A percentile compares a stretch with the other conserved stretches of the same genome.
phyloP scores from a whole-genome alignment of 2,888 invertebrate species.

The Archips crataeganus region DNA sequence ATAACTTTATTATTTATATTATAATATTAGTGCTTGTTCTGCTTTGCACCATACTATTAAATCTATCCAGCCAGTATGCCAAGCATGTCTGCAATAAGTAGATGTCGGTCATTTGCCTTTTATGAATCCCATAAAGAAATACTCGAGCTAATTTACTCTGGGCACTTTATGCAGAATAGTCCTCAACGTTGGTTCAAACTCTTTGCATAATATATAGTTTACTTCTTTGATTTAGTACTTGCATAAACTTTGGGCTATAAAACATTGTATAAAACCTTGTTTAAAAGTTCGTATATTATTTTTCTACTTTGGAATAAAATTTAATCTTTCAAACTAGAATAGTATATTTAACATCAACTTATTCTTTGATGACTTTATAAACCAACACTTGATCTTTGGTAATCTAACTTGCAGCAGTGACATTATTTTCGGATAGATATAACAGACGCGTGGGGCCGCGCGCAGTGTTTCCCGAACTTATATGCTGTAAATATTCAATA shows the following conservation, averaged over 20 bases:
- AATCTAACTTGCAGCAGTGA: no score
- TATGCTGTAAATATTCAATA: no score
- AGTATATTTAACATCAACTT: no score
- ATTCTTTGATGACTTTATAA: no score
- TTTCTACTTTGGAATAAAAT: no score
- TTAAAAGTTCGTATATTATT: no score
- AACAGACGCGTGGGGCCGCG: no score
- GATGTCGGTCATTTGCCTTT: slow-evolving; percentile 23
- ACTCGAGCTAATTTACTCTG: slow-evolving; percentile 22
- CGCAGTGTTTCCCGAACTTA: no score
- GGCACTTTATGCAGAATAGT: slow-evolving; percentile 2
- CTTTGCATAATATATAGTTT: neutral
- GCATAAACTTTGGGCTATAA: neutral
- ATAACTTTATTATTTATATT: no score
- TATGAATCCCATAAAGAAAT: slow-evolving; percentile 27
- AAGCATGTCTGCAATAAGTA: slow-evolving; percentile 27
- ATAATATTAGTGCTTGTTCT: neutral
- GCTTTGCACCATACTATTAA: neutral
- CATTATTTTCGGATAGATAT: no score
- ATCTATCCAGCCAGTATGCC: slow-evolving; percentile 8
- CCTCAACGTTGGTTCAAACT: neutral
- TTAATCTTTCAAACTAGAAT: no score
- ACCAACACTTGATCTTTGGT: no score
- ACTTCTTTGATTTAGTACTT: neutral
- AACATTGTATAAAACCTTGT: neutral